phyloP scores from a whole-genome alignment of 2,113 vertebrate species.

The Etia nguti region DNA sequence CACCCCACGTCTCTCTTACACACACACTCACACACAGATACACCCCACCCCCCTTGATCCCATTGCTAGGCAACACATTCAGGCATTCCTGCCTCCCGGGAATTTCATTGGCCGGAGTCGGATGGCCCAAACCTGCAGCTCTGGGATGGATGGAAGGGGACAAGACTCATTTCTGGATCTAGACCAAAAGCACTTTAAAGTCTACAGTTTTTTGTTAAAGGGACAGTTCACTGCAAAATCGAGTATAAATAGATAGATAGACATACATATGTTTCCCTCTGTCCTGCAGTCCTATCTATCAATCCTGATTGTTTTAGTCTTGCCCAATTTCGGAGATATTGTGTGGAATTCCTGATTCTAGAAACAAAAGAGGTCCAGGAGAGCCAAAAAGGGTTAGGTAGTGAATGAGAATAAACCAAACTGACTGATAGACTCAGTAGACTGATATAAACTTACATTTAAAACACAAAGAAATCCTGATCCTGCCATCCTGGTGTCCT shows the following conservation, averaged over 20 bases:
- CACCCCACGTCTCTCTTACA: not conserved
- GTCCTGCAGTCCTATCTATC: not conserved
- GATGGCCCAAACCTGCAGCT: slow-evolving; percentile 73
- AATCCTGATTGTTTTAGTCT: not conserved
- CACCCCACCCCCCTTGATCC: slow-evolving; percentile 15
- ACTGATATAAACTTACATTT: not conserved
- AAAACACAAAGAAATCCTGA: not conserved
- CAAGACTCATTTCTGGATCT: not conserved
- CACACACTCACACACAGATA: not conserved
- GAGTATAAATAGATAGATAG: not conserved
- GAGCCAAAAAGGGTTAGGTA: not conserved
- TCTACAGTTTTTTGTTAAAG: not conserved
- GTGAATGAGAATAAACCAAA: not conserved
- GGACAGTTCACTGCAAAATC: not conserved
- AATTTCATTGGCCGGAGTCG: slow-evolving; percentile 79
- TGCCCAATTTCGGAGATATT: not conserved
- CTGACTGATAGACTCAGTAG: not conserved
- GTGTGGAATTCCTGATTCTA: not conserved
- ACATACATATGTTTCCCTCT: not conserved
- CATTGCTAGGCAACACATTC: slow-evolving; percentile 92
- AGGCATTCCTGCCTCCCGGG: slow-evolving; percentile 65
- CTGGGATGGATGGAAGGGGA: slow-evolving; percentile 13
- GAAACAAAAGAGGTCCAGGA: not conserved
- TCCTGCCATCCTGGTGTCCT: not conserved
- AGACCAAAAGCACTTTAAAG: not conserved